phyloP scores from a whole-genome alignment of 2,888 invertebrate genomes.

The Deilephila elpenor region DNA sequence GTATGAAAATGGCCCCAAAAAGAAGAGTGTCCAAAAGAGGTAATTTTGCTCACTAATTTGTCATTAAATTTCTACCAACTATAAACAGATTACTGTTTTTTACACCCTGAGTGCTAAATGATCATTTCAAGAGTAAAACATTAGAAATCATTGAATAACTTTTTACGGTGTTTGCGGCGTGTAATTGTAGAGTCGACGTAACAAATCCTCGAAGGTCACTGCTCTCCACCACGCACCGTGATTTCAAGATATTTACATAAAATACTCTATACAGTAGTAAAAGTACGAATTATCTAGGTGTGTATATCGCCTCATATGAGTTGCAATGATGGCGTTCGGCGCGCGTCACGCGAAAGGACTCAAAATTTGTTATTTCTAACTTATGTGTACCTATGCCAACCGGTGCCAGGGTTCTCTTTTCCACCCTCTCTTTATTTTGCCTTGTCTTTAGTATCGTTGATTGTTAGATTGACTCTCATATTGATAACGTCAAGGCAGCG shows the following conservation, averaged over 20 bases:
- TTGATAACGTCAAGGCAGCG: too few species aligned
- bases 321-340: too few species aligned
- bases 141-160: slow-evolving; percentile 22
- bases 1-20: too few species aligned
- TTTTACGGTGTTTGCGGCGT: slow-evolving; percentile 1
- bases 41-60: too few species aligned
- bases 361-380: too few species aligned
- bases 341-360: too few species aligned
- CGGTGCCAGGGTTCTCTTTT: too few species aligned
- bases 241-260: slow-evolving; percentile 8
- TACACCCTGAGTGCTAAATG: neutral
- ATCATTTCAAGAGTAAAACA: slow-evolving; percentile 4
- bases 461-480: too few species aligned
- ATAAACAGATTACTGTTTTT: neutral
- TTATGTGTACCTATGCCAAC: too few species aligned
- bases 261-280: slow-evolving; percentile 1
- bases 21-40: too few species aligned
- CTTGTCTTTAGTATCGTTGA: too few species aligned
- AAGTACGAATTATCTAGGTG: neutral
- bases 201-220: slow-evolving; percentile 18
- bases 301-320: neutral
- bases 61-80: neutral
- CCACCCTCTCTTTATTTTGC: too few species aligned
- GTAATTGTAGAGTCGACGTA: neutral
- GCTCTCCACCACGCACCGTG: neutral